Percentiles rank a stretch among this genome's conserved stretches.
Conservation (phyloP, 2,888 invertebrate species). For the Cosmopolites sordidus region DNA sequence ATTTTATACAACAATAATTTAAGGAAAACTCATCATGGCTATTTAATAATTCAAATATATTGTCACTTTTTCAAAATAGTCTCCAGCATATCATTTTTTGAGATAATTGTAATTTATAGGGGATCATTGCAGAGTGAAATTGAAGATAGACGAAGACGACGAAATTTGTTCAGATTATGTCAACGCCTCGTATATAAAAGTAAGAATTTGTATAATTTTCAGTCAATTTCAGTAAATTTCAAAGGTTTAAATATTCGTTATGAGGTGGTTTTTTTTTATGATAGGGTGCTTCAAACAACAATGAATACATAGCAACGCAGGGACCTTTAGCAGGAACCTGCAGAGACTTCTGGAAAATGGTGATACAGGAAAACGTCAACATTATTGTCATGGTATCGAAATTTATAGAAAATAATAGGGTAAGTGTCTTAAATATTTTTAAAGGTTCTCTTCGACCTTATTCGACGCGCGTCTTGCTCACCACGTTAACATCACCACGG, state of each 20-base stretch:
- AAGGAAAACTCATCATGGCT: no score
- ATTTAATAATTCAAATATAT: no score
- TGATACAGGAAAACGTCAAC: conserved; percentile 63
- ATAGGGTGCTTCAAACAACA: conserved; percentile 60
- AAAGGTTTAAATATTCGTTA: neutral
- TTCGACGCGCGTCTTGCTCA: no score
- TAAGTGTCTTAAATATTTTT: conserved; percentile 38
- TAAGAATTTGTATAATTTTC: conserved; percentile 41
- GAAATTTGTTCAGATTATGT: conserved; percentile 65
- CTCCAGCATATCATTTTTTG: no score
- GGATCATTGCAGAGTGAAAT: conserved; percentile 36
- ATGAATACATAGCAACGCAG: conserved; percentile 72
- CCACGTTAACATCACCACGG: no score
- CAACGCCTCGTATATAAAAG: conserved; percentile 70
- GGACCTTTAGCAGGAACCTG: conserved; percentile 65
- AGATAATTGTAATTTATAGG: no score
- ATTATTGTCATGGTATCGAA: conserved; percentile 70
- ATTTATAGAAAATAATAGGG: conserved; percentile 62
- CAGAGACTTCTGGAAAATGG: conserved; percentile 73
- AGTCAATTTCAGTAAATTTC: neutral
- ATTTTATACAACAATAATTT: no score
- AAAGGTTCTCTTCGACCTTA: neutral
- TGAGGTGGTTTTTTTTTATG: conserved; percentile 24
- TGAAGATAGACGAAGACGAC: conserved; percentile 42
- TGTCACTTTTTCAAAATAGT: no score